A percentile compares a stretch with the other conserved stretches of the same genome.
These are phyloP conservation scores for Lapara coniferarum DNA, from an alignment of 2,888 invertebrate species.

Conservation along the genomic window DNA sequence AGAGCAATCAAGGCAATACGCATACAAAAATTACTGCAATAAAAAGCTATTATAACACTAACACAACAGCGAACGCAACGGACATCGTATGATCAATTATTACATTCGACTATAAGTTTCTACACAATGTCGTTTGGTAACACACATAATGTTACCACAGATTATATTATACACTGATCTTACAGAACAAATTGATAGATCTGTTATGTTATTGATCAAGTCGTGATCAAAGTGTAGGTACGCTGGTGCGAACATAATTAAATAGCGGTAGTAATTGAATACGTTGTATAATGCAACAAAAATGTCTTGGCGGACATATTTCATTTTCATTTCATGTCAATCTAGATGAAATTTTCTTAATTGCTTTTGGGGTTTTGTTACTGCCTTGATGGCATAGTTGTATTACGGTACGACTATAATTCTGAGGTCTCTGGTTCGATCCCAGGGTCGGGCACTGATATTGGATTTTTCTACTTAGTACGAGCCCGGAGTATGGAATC, in stretches of 20 bases:
- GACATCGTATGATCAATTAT: slow-evolving; percentile 44
- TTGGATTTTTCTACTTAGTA: too few relatives aligned
- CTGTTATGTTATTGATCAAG: slow-evolving; percentile 54
- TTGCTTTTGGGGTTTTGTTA: too few relatives aligned
- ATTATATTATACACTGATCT: slow-evolving; percentile 49
- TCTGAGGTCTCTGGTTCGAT: too few relatives aligned
- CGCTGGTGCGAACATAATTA: slow-evolving; percentile 73
- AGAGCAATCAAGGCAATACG: neutral
- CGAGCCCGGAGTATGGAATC: too few relatives aligned
- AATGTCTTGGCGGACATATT: neutral
- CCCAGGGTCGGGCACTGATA: too few relatives aligned
- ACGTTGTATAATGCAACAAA: slow-evolving; percentile 35
- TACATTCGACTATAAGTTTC: slow-evolving; percentile 32
- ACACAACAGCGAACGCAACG: neutral
- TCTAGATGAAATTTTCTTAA: neutral
- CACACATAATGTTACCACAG: slow-evolving; percentile 46
- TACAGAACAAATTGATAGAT: slow-evolving; percentile 63
- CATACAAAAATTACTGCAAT: slow-evolving; percentile 13
- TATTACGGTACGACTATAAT: too few relatives aligned
- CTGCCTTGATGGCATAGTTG: too few relatives aligned
- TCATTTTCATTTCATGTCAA: neutral
- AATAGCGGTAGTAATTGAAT: slow-evolving; percentile 41
- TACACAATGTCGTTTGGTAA: slow-evolving; percentile 64
- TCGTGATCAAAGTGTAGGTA: slow-evolving; percentile 65
- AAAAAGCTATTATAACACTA: slow-evolving; percentile 15